Base-by-base conservation (phyloP, 2,888 invertebrate species). In the Trichacis sp. region DNA sequence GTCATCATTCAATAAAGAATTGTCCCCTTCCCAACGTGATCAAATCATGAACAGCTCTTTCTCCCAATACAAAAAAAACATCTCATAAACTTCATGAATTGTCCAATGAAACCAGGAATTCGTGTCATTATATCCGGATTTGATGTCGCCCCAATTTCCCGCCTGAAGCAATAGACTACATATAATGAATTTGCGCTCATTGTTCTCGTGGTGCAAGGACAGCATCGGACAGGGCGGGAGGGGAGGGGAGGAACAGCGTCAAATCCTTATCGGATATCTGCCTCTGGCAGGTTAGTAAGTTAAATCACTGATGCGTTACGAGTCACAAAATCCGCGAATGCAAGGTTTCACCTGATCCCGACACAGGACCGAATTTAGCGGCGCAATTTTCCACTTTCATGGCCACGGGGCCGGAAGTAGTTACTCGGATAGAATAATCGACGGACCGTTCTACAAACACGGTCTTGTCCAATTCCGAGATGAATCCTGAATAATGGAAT, bases 211-310 rank as follows among this genome's bases (percentile, higher is more conserved):
- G 42, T 18, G 48, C 45, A 53, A 53, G 56, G 56, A 43, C 43
- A 40, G 46, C 62, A 49, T 57, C 49, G 45, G 36, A 63, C n/a
- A n/a, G n/a, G n/a, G n/a, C n/a, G n/a, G n/a, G n/a, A n/a, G n/a
- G n/a, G n/a, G n/a, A 33, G 54, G 45, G 48, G 59, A 36, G 46
- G 57, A 65, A 65, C 61, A 59, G 58, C 59, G 50, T 62, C 63
- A 63, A 67, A 67, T 67, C 63, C 56, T 67, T 67, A 67, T 67
- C 67, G 67, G 63, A 52, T 67, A 60, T 63, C 67, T 67, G 67
- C 67, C 67, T 52, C 52, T 45, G 12, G 60, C 67, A 63, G 67
- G 63, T 56, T 56, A 63, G 52, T 56, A 67, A 67, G 66, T 63
- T 62, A 51, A 63, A 63, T 63, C 66, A 49, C 55, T 55, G 59